A percentile compares a stretch with the other conserved stretches of the same genome.
These are phyloP conservation scores for Nomada ruficornis DNA, from an alignment of 2,888 invertebrate genomes.

Conservation along the genomic window DNA sequence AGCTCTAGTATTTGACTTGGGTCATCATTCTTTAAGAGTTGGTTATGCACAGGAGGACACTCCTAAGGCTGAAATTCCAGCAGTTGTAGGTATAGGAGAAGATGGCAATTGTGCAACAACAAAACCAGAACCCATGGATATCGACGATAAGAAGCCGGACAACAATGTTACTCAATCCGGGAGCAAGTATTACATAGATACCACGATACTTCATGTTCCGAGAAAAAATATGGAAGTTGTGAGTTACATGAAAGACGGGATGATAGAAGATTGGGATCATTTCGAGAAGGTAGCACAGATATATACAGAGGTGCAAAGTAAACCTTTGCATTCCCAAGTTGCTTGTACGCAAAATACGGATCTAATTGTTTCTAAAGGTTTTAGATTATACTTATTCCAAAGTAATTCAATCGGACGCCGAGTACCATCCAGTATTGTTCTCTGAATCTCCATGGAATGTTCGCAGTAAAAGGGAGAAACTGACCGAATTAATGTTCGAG, in stretches of 20 bases:
- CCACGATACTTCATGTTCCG: conserved; percentile 96
- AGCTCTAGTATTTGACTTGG: conserved; percentile 98
- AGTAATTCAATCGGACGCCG: conserved; percentile 96
- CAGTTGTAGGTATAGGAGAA: conserved; percentile 94
- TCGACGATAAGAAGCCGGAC: conserved; percentile 91
- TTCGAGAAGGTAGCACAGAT: conserved; percentile 93
- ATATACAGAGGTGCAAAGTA: background rate
- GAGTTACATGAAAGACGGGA: conserved; percentile 98
- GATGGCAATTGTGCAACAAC: conserved; percentile 86
- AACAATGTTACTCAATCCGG: conserved; percentile 88
- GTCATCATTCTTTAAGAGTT: conserved; percentile 94
- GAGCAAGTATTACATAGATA: conserved; percentile 95
- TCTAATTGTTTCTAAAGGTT: conserved; percentile 72
- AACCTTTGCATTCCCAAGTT: background rate
- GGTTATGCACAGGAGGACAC: conserved; percentile 99
- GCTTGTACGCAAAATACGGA: background rate
- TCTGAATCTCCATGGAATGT: conserved; percentile 99
- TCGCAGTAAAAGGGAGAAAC: conserved; percentile 95
- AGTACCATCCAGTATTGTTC: conserved; percentile 98
- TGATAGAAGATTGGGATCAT: conserved; percentile 99
- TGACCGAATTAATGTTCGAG: conserved; percentile 99
- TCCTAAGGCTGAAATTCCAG: conserved; percentile 99
- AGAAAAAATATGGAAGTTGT: conserved; percentile 94
- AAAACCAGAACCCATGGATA: conserved; percentile 88
- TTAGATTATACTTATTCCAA: conserved; percentile 97